These are phyloP conservation scores for Dascyllus trimaculatus DNA, from an alignment of 2,113 vertebrate genomes.

Conservation along the genomic window DNA sequence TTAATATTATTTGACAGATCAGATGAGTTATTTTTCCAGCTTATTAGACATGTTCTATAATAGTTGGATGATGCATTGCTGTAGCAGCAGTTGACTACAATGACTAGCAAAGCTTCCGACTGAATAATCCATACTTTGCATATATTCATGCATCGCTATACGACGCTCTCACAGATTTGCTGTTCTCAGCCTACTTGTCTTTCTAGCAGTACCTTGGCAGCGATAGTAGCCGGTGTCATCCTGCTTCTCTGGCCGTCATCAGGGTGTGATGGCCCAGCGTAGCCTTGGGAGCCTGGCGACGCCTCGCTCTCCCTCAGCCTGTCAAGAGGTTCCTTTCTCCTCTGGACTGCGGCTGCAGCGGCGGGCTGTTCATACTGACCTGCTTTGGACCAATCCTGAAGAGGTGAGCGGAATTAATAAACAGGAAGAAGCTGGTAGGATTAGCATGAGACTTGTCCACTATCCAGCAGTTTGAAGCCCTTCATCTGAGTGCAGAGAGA, in stretches of 20 bases:
- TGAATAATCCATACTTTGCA: too few relatives aligned
- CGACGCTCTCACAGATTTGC: not conserved
- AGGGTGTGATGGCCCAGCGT: conserved; percentile 65
- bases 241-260: conserved; percentile 88
- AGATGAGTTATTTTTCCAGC: too few relatives aligned
- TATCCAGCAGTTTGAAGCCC: conserved; percentile 83
- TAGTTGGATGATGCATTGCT: too few relatives aligned
- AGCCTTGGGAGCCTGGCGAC: conserved; percentile 73
- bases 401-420: conserved; percentile 69
- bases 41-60: too few relatives aligned
- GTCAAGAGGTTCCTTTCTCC: conserved; percentile 92
- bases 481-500: conserved; percentile 70
- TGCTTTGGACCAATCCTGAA: conserved; percentile 95
- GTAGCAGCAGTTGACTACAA: too few relatives aligned
- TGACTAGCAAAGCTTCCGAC: too few relatives aligned
- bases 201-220: conserved; percentile 88
- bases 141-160: not conserved
- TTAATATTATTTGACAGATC: too few relatives aligned
- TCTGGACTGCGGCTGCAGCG: conserved; percentile 86
- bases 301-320: conserved; percentile 89
- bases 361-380: conserved; percentile 90
- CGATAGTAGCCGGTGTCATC: conserved; percentile 90
- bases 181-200: not conserved
- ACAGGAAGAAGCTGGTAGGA: conserved; percentile 27
- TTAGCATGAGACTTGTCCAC: conserved; percentile 65